Evolutionary conservation across 1,140 invertebrate genomes (phyloP).

Genomic region (Rhizoglyphus robini): DNA sequence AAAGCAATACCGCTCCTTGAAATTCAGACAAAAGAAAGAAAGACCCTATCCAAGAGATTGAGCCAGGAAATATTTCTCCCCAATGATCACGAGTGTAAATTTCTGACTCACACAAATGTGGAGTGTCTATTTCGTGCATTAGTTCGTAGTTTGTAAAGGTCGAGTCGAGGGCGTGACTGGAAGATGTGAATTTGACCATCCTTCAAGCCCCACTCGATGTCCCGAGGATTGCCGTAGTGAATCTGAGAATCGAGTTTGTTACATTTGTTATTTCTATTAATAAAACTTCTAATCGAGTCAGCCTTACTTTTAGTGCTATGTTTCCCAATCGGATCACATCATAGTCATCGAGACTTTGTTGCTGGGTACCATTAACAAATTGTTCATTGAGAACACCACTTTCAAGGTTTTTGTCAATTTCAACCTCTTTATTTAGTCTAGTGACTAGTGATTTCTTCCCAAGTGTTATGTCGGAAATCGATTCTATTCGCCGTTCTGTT

Average conservation of each 20-base stretch:
- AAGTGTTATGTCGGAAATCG: not conserved
- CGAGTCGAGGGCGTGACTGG: constrained; percentile 22
- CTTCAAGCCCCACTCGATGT: constrained; percentile 27
- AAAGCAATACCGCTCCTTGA: not conserved
- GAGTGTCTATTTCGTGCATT: constrained; percentile 24
- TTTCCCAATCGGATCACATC: constrained; percentile 8
- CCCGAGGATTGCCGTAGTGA: constrained; percentile 16
- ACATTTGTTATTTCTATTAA: too few relatives aligned
- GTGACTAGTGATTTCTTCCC: constrained; percentile 11
- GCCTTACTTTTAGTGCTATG: constrained; percentile 6
- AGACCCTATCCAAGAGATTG: constrained; percentile 7
- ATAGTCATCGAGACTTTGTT: constrained; percentile 19
- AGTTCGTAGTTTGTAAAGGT: constrained; percentile 22
- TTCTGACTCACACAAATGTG: constrained; percentile 16
- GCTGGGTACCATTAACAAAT: not conserved
- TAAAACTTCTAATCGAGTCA: too few relatives aligned
- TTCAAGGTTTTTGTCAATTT: not conserved
- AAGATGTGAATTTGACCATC: constrained; percentile 10
- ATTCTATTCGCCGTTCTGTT: not conserved
- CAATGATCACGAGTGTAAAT: constrained; percentile 23
- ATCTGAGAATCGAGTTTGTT: constrained; percentile 2
- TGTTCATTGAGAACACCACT: not conserved
- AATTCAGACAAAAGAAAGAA: not conserved
- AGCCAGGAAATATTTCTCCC: constrained; percentile 19
- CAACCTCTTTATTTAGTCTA: not conserved